Conservation (phyloP, 2,888 invertebrate genomes). For the Chaetogeoica ovagalla region DNA sequence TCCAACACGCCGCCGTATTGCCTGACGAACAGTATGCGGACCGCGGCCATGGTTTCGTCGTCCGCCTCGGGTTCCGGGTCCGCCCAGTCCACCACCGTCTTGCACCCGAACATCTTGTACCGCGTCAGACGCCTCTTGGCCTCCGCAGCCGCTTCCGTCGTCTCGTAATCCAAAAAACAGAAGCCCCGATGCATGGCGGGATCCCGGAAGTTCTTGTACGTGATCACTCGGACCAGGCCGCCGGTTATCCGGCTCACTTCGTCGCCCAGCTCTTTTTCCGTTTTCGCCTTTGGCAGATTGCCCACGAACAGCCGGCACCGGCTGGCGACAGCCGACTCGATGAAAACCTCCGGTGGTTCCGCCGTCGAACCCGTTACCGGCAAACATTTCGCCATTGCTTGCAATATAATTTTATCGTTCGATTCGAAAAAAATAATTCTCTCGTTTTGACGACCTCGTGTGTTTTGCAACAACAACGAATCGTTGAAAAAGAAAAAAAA, state of each 20-base stretch:
- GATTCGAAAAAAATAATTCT: too few relatives aligned
- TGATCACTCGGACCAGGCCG: slow-evolving; percentile 29
- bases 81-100: slow-evolving; percentile 36
- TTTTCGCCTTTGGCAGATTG: slow-evolving; percentile 29
- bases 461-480: too few relatives aligned
- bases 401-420: background rate
- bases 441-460: too few relatives aligned
- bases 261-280: slow-evolving; percentile 12
- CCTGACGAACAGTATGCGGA: slow-evolving; percentile 36
- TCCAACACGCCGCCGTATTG: slow-evolving; percentile 8
- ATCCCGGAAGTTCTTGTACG: slow-evolving; percentile 17
- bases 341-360: background rate
- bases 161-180: slow-evolving; percentile 38
- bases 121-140: background rate
- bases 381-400: too few relatives aligned
- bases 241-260: background rate
- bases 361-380: background rate
- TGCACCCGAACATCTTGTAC: slow-evolving; percentile 31
- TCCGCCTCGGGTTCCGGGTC: slow-evolving; percentile 32
- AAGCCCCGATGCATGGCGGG: slow-evolving; percentile 24
- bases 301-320: slow-evolving; percentile 31
- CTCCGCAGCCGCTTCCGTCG: background rate
- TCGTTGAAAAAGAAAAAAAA: too few relatives aligned
- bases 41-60: background rate
- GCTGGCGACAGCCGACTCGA: too few relatives aligned